Evolutionary conservation across 2,797 vertebrate genomes (phyloP), one percentile per base, ranked within the genome.

Genomic region (Numenius phaeopus): DNA sequence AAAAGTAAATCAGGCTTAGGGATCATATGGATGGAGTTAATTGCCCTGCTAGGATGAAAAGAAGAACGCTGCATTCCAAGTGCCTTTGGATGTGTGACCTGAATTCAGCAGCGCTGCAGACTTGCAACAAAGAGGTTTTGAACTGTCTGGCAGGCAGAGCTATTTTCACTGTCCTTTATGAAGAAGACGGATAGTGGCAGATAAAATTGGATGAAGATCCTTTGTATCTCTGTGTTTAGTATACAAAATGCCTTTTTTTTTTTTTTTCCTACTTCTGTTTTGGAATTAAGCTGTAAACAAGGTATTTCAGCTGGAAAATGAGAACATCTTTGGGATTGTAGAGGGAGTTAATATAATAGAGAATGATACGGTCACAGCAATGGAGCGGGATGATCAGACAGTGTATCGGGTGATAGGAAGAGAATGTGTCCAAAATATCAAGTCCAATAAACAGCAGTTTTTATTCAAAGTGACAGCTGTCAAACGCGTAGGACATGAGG

Each of bases 381-480:
- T n/a, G 57, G 39, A 72, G 50, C 1, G 0, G 34, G 78, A 78
- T 46, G 69, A 81, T 94, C 87, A 88, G 88, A 80, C 44, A 84
- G 26, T 50, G 17, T 73, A 70, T 85, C 84, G 90, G 94, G 72
- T 97, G 40, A 98, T 87, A 6, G 89, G 5, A 96, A 92, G 32
- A 83, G 34, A 94, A 86, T 52, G 42, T 90, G 87, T 81, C 82
- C 92, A 83, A 94, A 96, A 79, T 76, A 89, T 91, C 89, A 92
- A 92, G 61, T 92, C 39, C 1, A 83, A 94, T 91, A 91, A 83
- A 55, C 21, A 89, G 46, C 67, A 95, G n/a, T 64, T 94, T 96
- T 94, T 85, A 97, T 96, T 90, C 34, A 70, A 91, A 90, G 71
- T 96, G 96, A 90, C 96, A 97, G 89, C 94, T 96, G 94, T 88